phyloP scores from a whole-genome alignment of 2,797 vertebrate genomes.

The Myiothlypis coronata region DNA sequence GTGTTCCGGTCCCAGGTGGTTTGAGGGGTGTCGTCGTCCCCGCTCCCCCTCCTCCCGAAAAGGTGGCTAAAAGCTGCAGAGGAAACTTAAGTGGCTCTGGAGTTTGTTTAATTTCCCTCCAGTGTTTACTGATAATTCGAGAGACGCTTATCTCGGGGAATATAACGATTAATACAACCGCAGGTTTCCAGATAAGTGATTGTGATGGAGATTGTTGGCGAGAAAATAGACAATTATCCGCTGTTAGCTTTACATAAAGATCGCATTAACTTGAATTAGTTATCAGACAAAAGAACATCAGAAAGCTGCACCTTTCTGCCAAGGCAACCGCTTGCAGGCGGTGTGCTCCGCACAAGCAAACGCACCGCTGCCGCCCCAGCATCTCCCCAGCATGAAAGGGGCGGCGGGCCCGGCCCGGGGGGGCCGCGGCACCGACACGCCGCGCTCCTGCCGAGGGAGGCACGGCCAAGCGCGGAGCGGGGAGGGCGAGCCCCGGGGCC shows the following conservation, averaged over 20 bases:
- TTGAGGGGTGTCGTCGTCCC: not conserved
- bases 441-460: not conserved
- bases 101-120: conserved; percentile 55
- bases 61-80: not conserved
- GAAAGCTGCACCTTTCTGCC: conserved; percentile 74
- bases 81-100: conserved; percentile 15
- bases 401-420: not conserved
- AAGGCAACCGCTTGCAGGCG: conserved; percentile 64
- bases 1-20: not conserved
- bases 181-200: conserved; percentile 84
- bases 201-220: conserved; percentile 83
- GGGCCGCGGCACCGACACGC: not conserved
- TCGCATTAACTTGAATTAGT: conserved; percentile 87
- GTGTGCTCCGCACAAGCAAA: conserved; percentile 16
- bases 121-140: conserved; percentile 66
- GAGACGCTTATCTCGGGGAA: conserved; percentile 72
- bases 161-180: conserved; percentile 82
- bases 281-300: conserved; percentile 82
- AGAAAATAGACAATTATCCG: conserved; percentile 87
- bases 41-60: not conserved
- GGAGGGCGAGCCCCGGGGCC: not conserved
- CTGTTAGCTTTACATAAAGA: conserved; percentile 85
- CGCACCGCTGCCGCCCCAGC: conserved; percentile 17
- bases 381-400: not conserved
- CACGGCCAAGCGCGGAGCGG: not conserved